Conservation (phyloP, 2,888 invertebrate species). For the Cheiracanthium punctorium region DNA sequence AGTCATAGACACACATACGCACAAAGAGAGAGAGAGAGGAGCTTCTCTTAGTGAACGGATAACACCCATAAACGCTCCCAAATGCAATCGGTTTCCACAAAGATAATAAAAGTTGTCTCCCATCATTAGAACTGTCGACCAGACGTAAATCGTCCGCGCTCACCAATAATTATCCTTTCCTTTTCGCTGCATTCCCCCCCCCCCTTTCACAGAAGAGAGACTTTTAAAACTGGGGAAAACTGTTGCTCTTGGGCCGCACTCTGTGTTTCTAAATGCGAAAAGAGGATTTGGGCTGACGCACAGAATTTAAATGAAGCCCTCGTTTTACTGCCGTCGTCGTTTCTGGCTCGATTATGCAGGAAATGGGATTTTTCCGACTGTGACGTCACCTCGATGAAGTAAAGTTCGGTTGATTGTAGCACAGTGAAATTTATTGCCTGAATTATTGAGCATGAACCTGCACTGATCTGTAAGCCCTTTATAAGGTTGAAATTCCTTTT, state of each 20-base stretch:
- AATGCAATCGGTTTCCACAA: conserved; percentile 46
- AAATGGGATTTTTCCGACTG: neutral
- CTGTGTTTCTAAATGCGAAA: conserved; percentile 25
- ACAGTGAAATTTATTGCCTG: neutral
- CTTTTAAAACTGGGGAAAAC: conserved; percentile 21
- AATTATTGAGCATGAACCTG: neutral
- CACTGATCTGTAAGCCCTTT: too few relatives aligned
- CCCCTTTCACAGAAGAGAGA: conserved; percentile 6
- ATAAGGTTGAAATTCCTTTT: too few relatives aligned
- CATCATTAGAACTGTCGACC: conserved; percentile 50
- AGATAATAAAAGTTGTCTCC: conserved; percentile 56
- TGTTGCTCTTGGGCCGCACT: conserved; percentile 21
- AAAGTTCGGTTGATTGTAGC: neutral
- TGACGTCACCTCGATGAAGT: neutral
- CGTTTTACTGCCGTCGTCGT: conserved; percentile 45
- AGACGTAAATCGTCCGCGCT: conserved; percentile 34
- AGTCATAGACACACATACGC: too few relatives aligned
- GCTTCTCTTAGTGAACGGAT: conserved; percentile 10
- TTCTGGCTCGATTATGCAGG: conserved; percentile 17
- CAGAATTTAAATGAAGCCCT: conserved; percentile 56
- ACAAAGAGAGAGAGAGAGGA: neutral
- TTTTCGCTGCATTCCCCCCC: neutral
- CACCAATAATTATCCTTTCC: conserved; percentile 44
- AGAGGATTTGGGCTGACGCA: conserved; percentile 44
- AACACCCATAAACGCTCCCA: conserved; percentile 46